These are phyloP conservation scores for Yponomeuta cagnagella DNA, from an alignment of 2,888 invertebrate genomes.

Conservation along the genomic window DNA sequence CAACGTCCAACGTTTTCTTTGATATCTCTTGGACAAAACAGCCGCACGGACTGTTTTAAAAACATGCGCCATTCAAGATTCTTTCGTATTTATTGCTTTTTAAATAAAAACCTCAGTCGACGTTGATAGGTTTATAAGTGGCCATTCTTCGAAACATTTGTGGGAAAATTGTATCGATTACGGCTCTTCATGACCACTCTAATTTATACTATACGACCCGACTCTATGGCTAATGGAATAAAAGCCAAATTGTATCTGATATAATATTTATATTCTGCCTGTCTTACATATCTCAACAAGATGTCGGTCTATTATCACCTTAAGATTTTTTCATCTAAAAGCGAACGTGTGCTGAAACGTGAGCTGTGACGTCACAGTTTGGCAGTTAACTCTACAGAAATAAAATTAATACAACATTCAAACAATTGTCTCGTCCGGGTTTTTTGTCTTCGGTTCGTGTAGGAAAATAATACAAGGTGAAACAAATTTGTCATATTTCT, in stretches of 20 bases:
- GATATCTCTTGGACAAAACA: not conserved
- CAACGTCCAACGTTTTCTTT: not conserved
- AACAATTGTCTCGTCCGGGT: not conserved
- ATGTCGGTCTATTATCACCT: not conserved
- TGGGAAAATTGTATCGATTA: not conserved
- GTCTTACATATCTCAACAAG: not conserved
- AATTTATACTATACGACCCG: too few relatives aligned
- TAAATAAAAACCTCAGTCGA: not conserved
- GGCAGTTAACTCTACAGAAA: not conserved
- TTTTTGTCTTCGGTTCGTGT: not conserved
- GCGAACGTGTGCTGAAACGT: not conserved
- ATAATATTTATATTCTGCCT: not conserved
- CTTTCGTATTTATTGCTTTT: not conserved
- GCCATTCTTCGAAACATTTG: not conserved
- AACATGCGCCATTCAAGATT: not conserved
- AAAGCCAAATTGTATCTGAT: too few relatives aligned
- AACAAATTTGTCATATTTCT: too few relatives aligned
- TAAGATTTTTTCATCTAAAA: not conserved
- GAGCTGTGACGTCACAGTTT: not conserved
- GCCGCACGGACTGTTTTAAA: not conserved
- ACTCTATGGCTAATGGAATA: too few relatives aligned
- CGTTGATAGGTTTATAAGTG: not conserved
- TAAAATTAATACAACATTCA: not conserved
- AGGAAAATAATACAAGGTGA: not conserved
- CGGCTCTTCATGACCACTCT: not conserved